Conservation (phyloP, 2,888 invertebrate genomes). For the Pristionchus mayeri region DNA sequence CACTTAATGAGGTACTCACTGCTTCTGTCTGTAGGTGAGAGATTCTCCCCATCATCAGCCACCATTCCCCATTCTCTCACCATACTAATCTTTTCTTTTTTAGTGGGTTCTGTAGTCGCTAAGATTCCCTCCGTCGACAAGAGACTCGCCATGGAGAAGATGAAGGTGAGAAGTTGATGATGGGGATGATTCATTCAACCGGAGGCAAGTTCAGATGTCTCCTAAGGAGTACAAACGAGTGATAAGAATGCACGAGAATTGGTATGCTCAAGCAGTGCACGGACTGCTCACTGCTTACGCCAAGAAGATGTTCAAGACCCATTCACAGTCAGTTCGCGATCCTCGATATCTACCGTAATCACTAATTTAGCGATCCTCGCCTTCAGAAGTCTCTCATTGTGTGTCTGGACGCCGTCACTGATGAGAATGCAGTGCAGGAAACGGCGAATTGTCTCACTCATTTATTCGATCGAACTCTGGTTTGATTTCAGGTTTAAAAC, state of each 20-base stretch:
- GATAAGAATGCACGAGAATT: constrained; percentile 65
- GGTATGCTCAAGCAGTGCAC: constrained; percentile 67
- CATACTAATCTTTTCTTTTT: not conserved
- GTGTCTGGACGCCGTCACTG: constrained; percentile 65
- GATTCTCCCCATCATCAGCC: not conserved
- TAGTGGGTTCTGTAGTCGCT: not conserved
- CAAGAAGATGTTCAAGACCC: constrained; percentile 65
- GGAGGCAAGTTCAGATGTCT: constrained; percentile 34
- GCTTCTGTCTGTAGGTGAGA: not conserved
- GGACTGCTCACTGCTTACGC: constrained; percentile 66
- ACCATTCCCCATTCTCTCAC: too few relatives aligned
- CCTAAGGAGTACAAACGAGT: constrained; percentile 48
- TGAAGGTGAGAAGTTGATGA: not conserved
- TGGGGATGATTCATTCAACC: not conserved
- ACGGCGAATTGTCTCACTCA: constrained; percentile 67
- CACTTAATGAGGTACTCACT: not conserved
- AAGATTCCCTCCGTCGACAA: not conserved
- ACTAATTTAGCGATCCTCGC: not conserved
- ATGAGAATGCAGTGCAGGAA: constrained; percentile 62
- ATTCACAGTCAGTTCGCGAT: constrained; percentile 60
- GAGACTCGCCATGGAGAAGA: not conserved
- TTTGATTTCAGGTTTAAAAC: not conserved
- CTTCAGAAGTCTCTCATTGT: constrained; percentile 39
- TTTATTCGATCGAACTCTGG: constrained; percentile 64
- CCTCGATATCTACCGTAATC: not conserved